Base-by-base conservation (phyloP, 2,888 invertebrate species). In the Orthosia gracilis region DNA sequence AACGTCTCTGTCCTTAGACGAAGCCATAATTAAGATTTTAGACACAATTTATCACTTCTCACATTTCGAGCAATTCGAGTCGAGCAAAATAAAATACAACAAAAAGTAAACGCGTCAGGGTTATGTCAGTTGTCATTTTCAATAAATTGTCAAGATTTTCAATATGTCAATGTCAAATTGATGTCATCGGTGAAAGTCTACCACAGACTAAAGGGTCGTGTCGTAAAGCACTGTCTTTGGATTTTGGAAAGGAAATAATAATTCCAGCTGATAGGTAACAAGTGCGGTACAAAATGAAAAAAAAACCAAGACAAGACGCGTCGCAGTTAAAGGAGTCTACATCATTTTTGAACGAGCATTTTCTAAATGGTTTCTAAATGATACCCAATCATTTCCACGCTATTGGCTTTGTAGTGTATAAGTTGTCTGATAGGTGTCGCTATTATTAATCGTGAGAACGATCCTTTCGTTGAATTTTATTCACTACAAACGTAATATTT, bases 1-100 rank as follows among this genome's bases (percentile, higher is more conserved):
- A 72, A 85, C 85, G 81, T 91, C 91, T 86, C 89, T 93, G 70
- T 95, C 94, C 87, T 88, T 92, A 67, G 91, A 89, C 58, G 93
- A 93, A 86, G 95, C 94, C 96, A 96, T 96, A 73, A 78, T 92
- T 89, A 83, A 85, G 50, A 69, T 70, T 92, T 89, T 83, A 87
- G 15, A 75, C 66, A 70, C 52, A 73, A 72, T 66, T 83, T 85
- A 87, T 86, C 88, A 86, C 80, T 88, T 88, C 80, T 81, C 71
- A 89, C 91, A 92, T 92, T 89, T 87, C 89, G 72, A 70, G 74
- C 75, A 83, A 26, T 40, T 59, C 31, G 50, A 66, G 63, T 59
- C 31, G 50, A 66, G 63, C 59, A 77, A 77, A 84, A 85, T 80
- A 77, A 77, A 84, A 85, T 80, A 80, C 86, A 82, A 85, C 80